These are phyloP conservation scores for Alces alces DNA, from an alignment of 2,113 vertebrate genomes.

Conservation along the genomic window DNA sequence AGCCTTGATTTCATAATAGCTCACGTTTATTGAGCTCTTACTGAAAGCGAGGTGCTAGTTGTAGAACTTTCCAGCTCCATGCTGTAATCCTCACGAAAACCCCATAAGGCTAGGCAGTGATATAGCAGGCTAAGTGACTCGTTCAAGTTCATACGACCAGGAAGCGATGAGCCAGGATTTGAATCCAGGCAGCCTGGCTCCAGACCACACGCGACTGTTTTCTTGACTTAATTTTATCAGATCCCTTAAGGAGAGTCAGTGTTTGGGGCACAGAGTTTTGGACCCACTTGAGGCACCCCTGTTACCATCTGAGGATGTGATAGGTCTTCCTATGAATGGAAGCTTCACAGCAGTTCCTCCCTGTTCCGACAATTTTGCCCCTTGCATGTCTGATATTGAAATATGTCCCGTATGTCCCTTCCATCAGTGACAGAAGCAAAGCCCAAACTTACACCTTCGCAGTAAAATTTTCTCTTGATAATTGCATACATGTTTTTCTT, in stretches of 20 bases:
- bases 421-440: background rate
- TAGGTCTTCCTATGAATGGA: background rate
- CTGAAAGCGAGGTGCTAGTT: background rate
- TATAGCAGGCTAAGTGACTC: background rate
- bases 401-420: background rate
- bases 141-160: background rate
- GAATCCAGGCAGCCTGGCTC: background rate
- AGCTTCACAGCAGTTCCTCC: background rate
- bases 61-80: background rate
- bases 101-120: background rate
- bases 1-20: background rate
- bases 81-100: background rate
- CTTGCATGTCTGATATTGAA: background rate
- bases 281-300: background rate
- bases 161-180: background rate
- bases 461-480: background rate
- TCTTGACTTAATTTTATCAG: background rate
- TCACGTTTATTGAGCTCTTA: background rate
- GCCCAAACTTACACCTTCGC: background rate
- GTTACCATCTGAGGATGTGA: background rate
- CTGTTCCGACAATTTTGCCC: background rate
- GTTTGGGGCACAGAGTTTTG: background rate
- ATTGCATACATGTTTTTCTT: background rate
- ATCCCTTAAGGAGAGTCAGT: background rate
- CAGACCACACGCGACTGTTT: background rate